Evolutionary conservation across 2,113 vertebrate species (phyloP).

Genomic region (Oreochromis spilurus): DNA sequence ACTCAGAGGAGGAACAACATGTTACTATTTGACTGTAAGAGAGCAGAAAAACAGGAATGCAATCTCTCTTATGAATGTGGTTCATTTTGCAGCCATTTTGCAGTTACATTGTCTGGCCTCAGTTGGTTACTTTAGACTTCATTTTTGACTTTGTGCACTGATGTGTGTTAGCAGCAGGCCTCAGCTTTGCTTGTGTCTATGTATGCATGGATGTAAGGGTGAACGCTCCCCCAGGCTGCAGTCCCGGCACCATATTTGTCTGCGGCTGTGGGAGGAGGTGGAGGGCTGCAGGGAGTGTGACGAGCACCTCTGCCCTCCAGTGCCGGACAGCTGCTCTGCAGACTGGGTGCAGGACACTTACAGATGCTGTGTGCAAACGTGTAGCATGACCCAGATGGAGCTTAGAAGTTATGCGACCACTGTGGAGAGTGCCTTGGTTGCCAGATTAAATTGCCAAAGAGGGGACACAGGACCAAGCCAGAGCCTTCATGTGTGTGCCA

Average conservation of each 20-base stretch:
- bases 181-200: background rate
- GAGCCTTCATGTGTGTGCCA: conserved; percentile 45
- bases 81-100: background rate
- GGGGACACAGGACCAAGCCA: background rate
- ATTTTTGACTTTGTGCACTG: background rate
- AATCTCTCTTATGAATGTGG: background rate
- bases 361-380: conserved; percentile 61
- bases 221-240: background rate
- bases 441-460: conserved; percentile 7
- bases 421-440: conserved; percentile 47
- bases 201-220: background rate
- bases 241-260: conserved; percentile 27
- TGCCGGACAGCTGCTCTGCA: background rate
- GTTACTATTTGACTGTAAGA: background rate
- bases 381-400: conserved; percentile 49
- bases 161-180: background rate
- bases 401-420: conserved; percentile 35
- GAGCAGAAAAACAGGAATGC: background rate
- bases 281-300: conserved; percentile 22
- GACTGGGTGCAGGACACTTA: background rate
- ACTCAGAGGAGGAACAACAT: conserved; percentile 31
- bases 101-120: background rate
- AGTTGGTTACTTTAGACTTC: background rate
- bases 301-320: conserved; percentile 8
- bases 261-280: conserved; percentile 37